phyloP scores from a whole-genome alignment of 2,888 invertebrate species.

The Catonia carolina region DNA sequence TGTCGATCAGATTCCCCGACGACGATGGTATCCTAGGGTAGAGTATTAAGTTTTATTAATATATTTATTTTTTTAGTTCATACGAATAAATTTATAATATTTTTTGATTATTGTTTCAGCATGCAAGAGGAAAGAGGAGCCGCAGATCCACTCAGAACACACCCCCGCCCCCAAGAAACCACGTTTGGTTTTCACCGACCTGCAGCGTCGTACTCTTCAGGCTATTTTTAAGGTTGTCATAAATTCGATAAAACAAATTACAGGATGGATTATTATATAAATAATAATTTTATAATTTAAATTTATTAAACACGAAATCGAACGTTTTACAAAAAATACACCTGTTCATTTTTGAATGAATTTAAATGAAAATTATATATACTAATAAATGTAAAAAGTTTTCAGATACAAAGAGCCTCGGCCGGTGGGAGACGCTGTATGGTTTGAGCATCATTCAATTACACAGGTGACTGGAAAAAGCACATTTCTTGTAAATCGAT shows the following conservation, averaged over 20 bases:
- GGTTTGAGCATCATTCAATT: too few species aligned
- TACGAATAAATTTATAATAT: too few species aligned
- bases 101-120: conserved; percentile 55
- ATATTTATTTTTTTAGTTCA: too few species aligned
- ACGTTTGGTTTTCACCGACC: conserved; percentile 99
- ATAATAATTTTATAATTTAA: conserved; percentile 2
- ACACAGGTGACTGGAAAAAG: conserved; percentile 5
- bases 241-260: background rate
- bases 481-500: conserved; percentile 9
- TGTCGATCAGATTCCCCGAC: too few species aligned
- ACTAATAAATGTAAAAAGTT: background rate
- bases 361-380: too few species aligned
- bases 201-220: conserved; percentile 99
- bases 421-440: too few species aligned
- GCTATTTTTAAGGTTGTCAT: conserved; percentile 93
- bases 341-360: too few species aligned
- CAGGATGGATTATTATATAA: background rate
- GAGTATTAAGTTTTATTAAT: too few species aligned
- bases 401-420: background rate
- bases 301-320: background rate
- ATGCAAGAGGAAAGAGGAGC: conserved; percentile 95
- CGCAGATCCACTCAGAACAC: conserved; percentile 55
- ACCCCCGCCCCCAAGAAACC: conserved; percentile 93
- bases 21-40: too few species aligned
- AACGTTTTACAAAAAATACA: background rate